phyloP scores from a whole-genome alignment of 2,797 vertebrate genomes.

The Tangara arthus region DNA sequence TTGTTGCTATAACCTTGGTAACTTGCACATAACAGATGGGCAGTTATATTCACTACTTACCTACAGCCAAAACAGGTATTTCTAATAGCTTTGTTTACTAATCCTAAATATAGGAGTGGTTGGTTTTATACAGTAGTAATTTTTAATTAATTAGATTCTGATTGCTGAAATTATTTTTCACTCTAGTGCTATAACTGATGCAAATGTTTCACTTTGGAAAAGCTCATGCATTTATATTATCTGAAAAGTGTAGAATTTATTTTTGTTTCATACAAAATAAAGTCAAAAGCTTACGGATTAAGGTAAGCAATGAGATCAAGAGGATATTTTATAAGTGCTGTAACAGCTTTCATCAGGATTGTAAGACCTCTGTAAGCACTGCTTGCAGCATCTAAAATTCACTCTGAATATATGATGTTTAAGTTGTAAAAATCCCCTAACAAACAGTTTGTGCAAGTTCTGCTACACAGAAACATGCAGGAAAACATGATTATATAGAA shows the following conservation, averaged over 20 bases:
- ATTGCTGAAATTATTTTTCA: slow-evolving; percentile 52
- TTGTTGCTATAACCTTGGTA: slow-evolving; percentile 14
- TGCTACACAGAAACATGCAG: not conserved
- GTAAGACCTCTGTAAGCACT: not conserved
- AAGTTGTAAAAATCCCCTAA: not conserved
- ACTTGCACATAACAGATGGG: slow-evolving; percentile 45
- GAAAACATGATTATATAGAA: slow-evolving; percentile 37
- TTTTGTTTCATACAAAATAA: slow-evolving; percentile 37
- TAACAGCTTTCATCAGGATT: not conserved
- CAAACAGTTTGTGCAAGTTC: slow-evolving; percentile 27
- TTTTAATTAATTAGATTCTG: slow-evolving; percentile 66
- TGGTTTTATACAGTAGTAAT: slow-evolving; percentile 36
- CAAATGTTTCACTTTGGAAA: slow-evolving; percentile 42
- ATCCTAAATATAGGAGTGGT: not conserved
- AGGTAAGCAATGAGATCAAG: slow-evolving; percentile 24
- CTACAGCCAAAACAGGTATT: slow-evolving; percentile 12
- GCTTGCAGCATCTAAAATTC: not conserved
- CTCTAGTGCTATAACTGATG: slow-evolving; percentile 28
- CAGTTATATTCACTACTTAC: not conserved
- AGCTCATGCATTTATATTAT: slow-evolving; percentile 57
- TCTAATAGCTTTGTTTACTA: slow-evolving; percentile 17
- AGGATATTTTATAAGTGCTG: not conserved
- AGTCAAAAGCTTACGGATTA: not conserved
- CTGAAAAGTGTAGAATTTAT: slow-evolving; percentile 21
- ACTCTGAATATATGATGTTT: not conserved